Evolutionary conservation across 1,140 invertebrate genomes (phyloP), one percentile per base, ranked within the genome.

Genomic region (Panagrolaimus sp.): DNA sequence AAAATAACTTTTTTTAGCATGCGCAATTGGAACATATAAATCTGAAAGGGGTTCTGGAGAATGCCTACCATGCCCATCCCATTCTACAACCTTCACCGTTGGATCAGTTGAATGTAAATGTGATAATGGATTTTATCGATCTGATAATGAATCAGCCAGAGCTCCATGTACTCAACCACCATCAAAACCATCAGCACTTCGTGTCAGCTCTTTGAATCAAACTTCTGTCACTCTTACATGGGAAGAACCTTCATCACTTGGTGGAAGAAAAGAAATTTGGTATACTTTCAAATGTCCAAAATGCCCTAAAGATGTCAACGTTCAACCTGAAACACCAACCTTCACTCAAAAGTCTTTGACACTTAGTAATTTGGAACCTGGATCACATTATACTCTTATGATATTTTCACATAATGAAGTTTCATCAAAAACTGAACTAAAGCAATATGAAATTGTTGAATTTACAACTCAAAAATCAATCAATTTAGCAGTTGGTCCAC

Each of bases 1-100:
- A 53, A 13, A 53, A 53, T n/a, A n/a, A 20, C 1, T 2, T 14
- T 42, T 75, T 76, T 57, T 57, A 77, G 76, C 76, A 27, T 78
- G 76, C 51, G 73, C 47, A 11, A 20, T 66, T 27, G 74, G 74
- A 9, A 74, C 77, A 4, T 78, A 67, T 72, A 78, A 78, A 67
- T 3, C 66, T 5, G 42, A 27, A 25, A 9, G 14, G 9, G 77
- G 77, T 2, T n/a, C 31, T 31, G 77, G 65, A 9, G 71, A 75
- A 11, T 78, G 76, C 46, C 45, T 20, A 43, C 42, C 43, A 9
- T 78, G 76, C 62, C 77, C 76, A 9, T 23, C 16, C 0, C 48
- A 74, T 42, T 72, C 67, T 16, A 27, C 38, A 5, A 51, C 76
- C 44, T 53, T 63, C 45, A 38, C 43, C 5, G 46, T 62, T 61